Percentiles rank a stretch among this genome's conserved stretches.
Conservation (phyloP, 2,888 invertebrate species). For the Melangyna quadrimaculata region DNA sequence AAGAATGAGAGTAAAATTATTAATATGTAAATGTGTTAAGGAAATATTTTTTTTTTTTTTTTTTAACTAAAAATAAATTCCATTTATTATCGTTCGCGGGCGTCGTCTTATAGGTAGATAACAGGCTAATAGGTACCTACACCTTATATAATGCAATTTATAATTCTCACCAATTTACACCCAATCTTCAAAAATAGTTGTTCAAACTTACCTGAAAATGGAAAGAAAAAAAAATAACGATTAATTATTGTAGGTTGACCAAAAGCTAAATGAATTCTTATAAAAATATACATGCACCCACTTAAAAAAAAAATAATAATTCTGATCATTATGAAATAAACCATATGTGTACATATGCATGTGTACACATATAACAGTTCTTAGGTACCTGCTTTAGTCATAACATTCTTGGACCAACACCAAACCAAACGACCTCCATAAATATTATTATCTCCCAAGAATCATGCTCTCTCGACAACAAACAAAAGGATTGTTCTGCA, state of each 20-base stretch:
- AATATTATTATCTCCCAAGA: slow-evolving; percentile 7
- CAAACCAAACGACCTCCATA: slow-evolving; percentile 62
- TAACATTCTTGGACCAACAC: slow-evolving; percentile 25
- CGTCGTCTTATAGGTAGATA: too few relatives aligned
- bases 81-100: too few relatives aligned
- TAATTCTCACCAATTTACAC: slow-evolving; percentile 34
- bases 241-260: neutral
- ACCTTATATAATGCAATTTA: neutral
- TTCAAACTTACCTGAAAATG: slow-evolving; percentile 36
- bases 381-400: neutral
- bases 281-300: neutral
- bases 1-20: too few relatives aligned
- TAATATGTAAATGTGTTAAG: too few relatives aligned
- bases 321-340: neutral
- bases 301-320: neutral
- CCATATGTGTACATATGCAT: too few relatives aligned
- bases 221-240: neutral
- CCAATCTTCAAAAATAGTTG: neutral
- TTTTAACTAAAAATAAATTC: neutral
- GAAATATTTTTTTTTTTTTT: too few relatives aligned
- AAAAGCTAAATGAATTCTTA: neutral
- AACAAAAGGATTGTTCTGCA: slow-evolving; percentile 42
- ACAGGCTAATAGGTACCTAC: too few relatives aligned
- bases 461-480: neutral
- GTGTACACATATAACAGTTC: too few relatives aligned